Conservation (phyloP, 2,888 invertebrate species). For the Pherbina coryleti region DNA sequence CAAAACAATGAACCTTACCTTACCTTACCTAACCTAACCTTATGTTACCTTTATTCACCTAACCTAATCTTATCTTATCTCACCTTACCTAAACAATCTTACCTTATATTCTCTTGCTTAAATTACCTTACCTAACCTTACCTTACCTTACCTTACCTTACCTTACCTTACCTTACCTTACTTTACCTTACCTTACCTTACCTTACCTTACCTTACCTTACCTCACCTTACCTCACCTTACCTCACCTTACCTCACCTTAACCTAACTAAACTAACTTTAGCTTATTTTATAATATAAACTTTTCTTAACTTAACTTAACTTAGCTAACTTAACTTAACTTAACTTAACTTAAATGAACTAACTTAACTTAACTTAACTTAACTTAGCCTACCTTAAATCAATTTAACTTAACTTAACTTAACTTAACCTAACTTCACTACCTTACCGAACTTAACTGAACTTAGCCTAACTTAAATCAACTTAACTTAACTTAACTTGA, state of each 20-base stretch:
- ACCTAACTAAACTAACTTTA: slow-evolving; percentile 18
- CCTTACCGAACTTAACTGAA: slow-evolving; percentile 16
- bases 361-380: slow-evolving; percentile 23
- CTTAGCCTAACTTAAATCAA: neutral
- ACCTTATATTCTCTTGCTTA: slow-evolving; percentile 22
- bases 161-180: slow-evolving; percentile 30
- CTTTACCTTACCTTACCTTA: slow-evolving; percentile 28
- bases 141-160: slow-evolving; percentile 31
- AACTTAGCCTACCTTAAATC: slow-evolving; percentile 20
- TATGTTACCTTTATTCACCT: no score
- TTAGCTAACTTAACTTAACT: slow-evolving; percentile 2
- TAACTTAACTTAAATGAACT: slow-evolving; percentile 20
- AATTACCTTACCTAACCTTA: slow-evolving; percentile 27
- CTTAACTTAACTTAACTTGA: slow-evolving; percentile 11
- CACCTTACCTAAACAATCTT: slow-evolving; percentile 2
- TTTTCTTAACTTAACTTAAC: slow-evolving; percentile 15
- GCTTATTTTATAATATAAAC: slow-evolving; percentile 14
- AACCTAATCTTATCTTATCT: slow-evolving; percentile 15
- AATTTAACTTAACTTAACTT: slow-evolving; percentile 23
- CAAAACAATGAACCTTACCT: slow-evolving; percentile 27
- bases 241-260: slow-evolving; percentile 25
- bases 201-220: slow-evolving; percentile 35
- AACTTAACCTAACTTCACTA: slow-evolving; percentile 22
- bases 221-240: slow-evolving; percentile 26
- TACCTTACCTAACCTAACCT: slow-evolving; percentile 33